These are phyloP conservation scores for Drosophila equinoxialis DNA, from an alignment of 1,140 invertebrate species.

Conservation along the genomic window DNA sequence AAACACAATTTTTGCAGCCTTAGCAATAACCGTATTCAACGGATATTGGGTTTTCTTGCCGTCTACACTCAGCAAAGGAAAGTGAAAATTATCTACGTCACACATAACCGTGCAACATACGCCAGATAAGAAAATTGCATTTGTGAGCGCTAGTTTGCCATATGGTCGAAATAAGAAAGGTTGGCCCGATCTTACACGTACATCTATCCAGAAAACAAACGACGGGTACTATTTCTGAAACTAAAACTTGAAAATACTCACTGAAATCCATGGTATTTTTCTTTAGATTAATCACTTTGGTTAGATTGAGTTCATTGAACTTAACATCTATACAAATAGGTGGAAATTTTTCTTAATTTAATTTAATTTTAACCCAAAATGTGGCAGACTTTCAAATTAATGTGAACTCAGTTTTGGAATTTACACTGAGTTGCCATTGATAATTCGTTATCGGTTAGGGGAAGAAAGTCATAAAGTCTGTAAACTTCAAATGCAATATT, in stretches of 20 bases:
- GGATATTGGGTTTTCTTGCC: neutral
- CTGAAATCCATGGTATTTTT: neutral
- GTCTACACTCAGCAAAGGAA: neutral
- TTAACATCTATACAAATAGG: neutral
- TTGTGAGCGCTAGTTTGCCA: neutral
- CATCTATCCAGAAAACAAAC: neutral
- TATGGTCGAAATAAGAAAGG: neutral
- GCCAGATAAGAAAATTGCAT: conserved; percentile 7
- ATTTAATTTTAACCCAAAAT: conserved; percentile 25
- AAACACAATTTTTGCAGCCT: neutral
- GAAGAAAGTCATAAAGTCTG: no score
- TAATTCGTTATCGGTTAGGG: no score
- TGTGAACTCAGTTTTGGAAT: conserved; percentile 9
- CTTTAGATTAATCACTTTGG: neutral
- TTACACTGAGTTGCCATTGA: neutral
- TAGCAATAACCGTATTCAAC: neutral
- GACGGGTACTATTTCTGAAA: neutral
- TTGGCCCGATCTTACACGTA: neutral
- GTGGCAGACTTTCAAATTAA: conserved; percentile 30
- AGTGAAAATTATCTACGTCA: conserved; percentile 2
- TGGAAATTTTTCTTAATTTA: conserved; percentile 3
- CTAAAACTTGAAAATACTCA: neutral
- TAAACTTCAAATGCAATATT: no score
- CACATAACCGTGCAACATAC: neutral
- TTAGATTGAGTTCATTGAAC: conserved; percentile 24